A percentile compares a stretch with the other conserved stretches of the same genome.
These are phyloP conservation scores for Naso thynnoides DNA, from an alignment of 2,797 vertebrate species.

Conservation along the genomic window DNA sequence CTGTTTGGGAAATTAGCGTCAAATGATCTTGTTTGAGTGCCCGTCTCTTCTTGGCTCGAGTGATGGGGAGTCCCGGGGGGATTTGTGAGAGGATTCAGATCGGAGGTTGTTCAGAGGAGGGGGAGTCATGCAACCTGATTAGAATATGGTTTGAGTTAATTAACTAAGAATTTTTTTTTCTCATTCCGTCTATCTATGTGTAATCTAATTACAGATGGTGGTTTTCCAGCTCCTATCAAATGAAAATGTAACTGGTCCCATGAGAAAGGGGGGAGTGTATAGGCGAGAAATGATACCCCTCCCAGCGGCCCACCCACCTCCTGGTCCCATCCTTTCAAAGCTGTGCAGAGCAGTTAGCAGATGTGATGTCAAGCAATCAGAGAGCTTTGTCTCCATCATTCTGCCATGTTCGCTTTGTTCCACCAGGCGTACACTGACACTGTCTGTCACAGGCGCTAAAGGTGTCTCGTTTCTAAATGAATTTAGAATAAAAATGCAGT, in stretches of 20 bases:
- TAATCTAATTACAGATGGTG: conserved; percentile 84
- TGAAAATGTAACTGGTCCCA: conserved; percentile 77
- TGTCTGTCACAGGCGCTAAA: conserved; percentile 3
- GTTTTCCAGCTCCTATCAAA: conserved; percentile 79
- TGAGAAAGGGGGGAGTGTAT: conserved; percentile 24
- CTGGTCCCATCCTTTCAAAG: conserved; percentile 55
- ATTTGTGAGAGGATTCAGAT: conserved; percentile 74
- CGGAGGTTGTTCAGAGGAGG: conserved; percentile 60
- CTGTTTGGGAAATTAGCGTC: conserved; percentile 82
- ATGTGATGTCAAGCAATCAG: conserved; percentile 66
- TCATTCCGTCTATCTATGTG: conserved; percentile 70
- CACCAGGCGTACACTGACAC: conserved; percentile 17
- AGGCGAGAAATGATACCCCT: conserved; percentile 46
- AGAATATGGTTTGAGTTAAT: conserved; percentile 84
- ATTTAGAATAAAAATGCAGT: conserved; percentile 12
- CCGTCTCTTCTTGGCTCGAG: conserved; percentile 59
- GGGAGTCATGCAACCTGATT: conserved; percentile 75
- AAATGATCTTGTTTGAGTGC: conserved; percentile 79
- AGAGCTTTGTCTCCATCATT: conserved; percentile 53
- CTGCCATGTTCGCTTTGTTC: conserved; percentile 14
- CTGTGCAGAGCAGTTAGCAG: conserved; percentile 61
- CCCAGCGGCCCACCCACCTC: conserved; percentile 46
- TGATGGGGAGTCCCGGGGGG: conserved; percentile 68
- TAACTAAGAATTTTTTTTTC: conserved; percentile 63
- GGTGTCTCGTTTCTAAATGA: conserved; percentile 4